phyloP scores from a whole-genome alignment of 2,888 invertebrate genomes.

The Pammene fasciana region DNA sequence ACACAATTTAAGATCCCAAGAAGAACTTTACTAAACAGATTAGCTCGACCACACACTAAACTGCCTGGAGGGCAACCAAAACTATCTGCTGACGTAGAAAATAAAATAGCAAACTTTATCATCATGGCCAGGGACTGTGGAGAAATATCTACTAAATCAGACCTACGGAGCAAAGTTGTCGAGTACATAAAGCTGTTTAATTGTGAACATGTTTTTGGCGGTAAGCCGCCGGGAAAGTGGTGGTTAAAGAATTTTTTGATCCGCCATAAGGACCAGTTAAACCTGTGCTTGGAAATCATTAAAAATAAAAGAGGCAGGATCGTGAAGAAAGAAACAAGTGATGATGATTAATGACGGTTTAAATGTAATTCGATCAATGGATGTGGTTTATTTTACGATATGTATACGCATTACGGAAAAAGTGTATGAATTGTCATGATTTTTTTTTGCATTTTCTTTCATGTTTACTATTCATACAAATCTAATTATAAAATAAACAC shows the following conservation, averaged over 20 bases:
- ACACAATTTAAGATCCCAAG: background rate
- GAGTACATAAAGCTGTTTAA: background rate
- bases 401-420: too few relatives aligned
- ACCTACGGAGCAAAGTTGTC: background rate
- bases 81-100: slow-evolving; percentile 4
- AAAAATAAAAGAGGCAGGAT: background rate
- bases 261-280: background rate
- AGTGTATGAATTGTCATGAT: too few relatives aligned
- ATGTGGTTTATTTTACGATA: too few relatives aligned
- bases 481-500: too few relatives aligned
- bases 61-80: background rate
- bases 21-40: slow-evolving; percentile 1
- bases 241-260: background rate
- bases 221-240: background rate
- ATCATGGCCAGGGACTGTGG: background rate
- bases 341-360: too few relatives aligned
- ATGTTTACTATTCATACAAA: too few relatives aligned
- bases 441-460: too few relatives aligned
- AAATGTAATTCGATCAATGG: too few relatives aligned
- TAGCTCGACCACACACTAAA: background rate
- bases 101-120: background rate
- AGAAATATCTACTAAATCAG: background rate
- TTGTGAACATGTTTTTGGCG: background rate
- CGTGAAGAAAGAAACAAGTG: too few relatives aligned
- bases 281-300: background rate